Base-by-base conservation (phyloP, 2,113 vertebrate species). In the Hemibagrus wyckioides region DNA sequence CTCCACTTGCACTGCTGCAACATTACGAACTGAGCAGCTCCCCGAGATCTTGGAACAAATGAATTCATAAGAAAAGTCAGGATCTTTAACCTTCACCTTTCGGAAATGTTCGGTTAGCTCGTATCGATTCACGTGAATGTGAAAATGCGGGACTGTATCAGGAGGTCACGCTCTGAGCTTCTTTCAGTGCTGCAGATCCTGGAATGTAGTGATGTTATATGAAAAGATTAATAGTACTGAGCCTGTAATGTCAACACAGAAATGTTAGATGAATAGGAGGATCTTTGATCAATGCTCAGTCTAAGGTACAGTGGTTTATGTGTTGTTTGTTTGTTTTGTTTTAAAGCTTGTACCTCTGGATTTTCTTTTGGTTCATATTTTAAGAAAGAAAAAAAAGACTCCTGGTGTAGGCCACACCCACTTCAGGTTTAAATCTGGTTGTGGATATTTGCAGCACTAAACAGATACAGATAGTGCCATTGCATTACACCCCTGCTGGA, bases 101-200 rank as follows among this genome's bases (percentile, higher is more conserved):
- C 33, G 5, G 30, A 57, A 81, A 10, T 59, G 11, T 39, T 59
- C 15, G 1, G 75, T 21, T 21, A 28, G 33, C 11, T 59, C 54
- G 1, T 28, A 19, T 41, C 54, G 33, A 59, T 59, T 59, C 6
- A 28, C 36, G 2, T 28, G 33, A 59, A 81, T 8, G 21, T 56
- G 30, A 19, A 33, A 2, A 48, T 30, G 44, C 30, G 0, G 54
- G 39, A 57, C 36, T 54, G 48, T 59, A 41, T 81, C 80, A 54
- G 84, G 61, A 57, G 73, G 41, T 87, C 65, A 71, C 36, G 52
- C 61, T 73, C 36, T 21, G 56, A 28, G 76, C 23, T 63, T 65
- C 25, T 80, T 39, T 73, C 91, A 73, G 81, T 82, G 82, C 82
- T 61, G 86, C 87, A 52, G 87, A 52, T 48, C 86, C 88, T 28